Conservation (phyloP, 2,888 invertebrate genomes). For the Rhorus exstirpatorius region DNA sequence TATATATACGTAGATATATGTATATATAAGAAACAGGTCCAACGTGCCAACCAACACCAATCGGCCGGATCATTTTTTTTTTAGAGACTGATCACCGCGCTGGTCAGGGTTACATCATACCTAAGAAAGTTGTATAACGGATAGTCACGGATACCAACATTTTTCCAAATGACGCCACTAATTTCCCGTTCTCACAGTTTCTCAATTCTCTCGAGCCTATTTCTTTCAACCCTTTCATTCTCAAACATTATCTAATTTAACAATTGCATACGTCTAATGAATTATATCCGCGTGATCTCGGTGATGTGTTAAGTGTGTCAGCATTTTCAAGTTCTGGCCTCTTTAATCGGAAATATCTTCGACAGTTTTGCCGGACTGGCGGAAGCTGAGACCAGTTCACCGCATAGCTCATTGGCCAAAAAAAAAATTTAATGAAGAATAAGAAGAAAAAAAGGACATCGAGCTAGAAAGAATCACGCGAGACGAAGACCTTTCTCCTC, state of each 20-base stretch:
- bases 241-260: neutral
- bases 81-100: constrained; percentile 63
- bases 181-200: constrained; percentile 18
- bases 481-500: constrained; percentile 55
- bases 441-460: constrained; percentile 15
- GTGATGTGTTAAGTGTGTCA: constrained; percentile 24
- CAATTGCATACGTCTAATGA: neutral
- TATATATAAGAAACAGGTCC: constrained; percentile 47
- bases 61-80: constrained; percentile 69
- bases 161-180: constrained; percentile 27
- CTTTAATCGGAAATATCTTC: neutral
- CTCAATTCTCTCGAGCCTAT: constrained; percentile 1
- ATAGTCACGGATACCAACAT: constrained; percentile 26
- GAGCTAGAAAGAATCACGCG: constrained; percentile 15
- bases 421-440: too few species aligned
- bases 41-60: constrained; percentile 52
- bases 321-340: constrained; percentile 27
- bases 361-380: constrained; percentile 1
- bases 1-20: too few species aligned
- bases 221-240: neutral
- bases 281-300: neutral
- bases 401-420: neutral
- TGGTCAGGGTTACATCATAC: constrained; percentile 78
- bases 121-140: constrained; percentile 78
- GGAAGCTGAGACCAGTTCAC: neutral